Evolutionary conservation across 2,113 vertebrate genomes (phyloP), one percentile per base, ranked within the genome.

Genomic region (Psilopsiagon aurifrons): DNA sequence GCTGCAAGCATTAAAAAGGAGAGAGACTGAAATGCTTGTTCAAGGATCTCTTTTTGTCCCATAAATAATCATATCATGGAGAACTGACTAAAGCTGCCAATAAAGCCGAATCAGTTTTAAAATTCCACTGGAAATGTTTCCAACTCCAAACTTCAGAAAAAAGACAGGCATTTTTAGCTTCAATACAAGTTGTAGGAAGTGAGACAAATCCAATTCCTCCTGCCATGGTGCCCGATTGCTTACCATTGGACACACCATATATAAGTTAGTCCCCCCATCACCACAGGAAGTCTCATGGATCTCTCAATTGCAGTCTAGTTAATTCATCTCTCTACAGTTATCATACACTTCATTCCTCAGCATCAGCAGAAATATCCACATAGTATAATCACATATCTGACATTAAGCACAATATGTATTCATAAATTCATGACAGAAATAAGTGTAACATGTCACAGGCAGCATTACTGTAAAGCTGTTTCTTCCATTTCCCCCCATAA

Each of bases 1-100:
- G 98, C 99, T 99, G 88, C 77, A 97, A 96, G 57, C 73, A 86
- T 41, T 77, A 96, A 92, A 37, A 88, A 95, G 63, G 82, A 85
- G 39, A 92, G 20, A 88, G 55, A 85, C 51, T 93, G 93, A 92
- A 93, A 71, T 39, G 41, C 71, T 76, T 69, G 54, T 69, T 87
- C 51, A 81, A 78, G 69, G 82, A 76, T 70, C 59, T 93, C 75
- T 80, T 89, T 86, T 35, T 52, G 64, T 39, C 52, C 37, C 59
- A 68, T 76, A 44, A 93, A 57, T 41, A 44, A 57, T 22, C 67
- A 11, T 18, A 83, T 17, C 18, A 66, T 4, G 17, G 25, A 63
- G 12, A 95, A 85, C 18, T 71, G 68, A 70, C 77, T 91, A 94
- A 73, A 90, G 9, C 49, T 37, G 67, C 46, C 69, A 84, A 85